Evolutionary conservation across 1,140 invertebrate genomes (phyloP), one percentile per base, ranked within the genome.

Genomic region (Micrasema longulum): DNA sequence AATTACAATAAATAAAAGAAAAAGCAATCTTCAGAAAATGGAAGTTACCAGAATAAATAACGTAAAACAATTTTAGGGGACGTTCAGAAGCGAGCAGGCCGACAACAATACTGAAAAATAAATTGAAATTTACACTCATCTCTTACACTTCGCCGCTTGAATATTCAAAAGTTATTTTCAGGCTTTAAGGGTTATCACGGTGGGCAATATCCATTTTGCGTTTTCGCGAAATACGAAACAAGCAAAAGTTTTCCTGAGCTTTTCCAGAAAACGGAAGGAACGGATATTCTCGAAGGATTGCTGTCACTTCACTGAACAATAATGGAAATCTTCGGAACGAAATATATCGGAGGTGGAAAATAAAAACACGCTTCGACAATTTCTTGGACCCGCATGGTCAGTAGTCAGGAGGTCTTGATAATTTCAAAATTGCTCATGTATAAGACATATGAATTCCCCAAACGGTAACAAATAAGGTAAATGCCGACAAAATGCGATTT

Each of bases 261-360:
- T 57, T 69, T 53, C 23, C 11, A 14, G 16, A 53, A 31, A 20
- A 35, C 66, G 52, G 66, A 57, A 69, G 52, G 48, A 67, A n/a
- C n/a, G n/a, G n/a, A 67, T 47, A 69, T 60, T 69, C 52, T 69
- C 66, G 31, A 23, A 69, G 66, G 66, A 60, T 57, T 69, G 18
- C 38, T 43, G 66, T 45, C 66, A 57, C 66, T 45, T 69, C 52
- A 60, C 52, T 69, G 53, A 69, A 57, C 66, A 69, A 69, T 69
- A 69, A 60, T 35, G 38, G 52, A 36, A 69, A 47, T 23, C 14
- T 26, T 45, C 52, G 60, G 55, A 67, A 69, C 36, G 52, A 23
- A 35, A 60, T 45, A 45, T 45, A 23, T 69, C 38, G 9, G 12
- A 26, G 36, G 53, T 35, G n/a, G 26, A 50, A 57, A 47, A 66